Percentiles rank a stretch among this genome's conserved stretches.
Conservation (phyloP, 2,888 invertebrate species). For the Ecliptopera silaceata region DNA sequence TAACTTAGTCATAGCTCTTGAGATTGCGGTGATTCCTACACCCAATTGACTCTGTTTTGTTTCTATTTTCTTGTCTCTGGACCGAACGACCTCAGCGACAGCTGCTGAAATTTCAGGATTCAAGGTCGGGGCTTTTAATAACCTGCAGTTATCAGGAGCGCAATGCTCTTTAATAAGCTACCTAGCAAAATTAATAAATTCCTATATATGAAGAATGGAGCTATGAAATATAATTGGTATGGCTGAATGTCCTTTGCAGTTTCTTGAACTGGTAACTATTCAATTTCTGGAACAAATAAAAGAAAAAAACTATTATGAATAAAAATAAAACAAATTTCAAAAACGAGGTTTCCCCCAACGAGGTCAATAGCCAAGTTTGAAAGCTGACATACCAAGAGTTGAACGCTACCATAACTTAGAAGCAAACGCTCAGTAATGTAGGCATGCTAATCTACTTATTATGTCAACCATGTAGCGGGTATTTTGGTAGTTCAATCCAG, state of each 20-base stretch:
- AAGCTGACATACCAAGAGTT: constrained; percentile 12
- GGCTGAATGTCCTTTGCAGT: too few species aligned
- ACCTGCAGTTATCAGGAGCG: constrained; percentile 1
- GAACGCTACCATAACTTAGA: constrained; percentile 9
- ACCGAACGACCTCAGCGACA: not conserved
- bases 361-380: constrained; percentile 8
- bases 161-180: not conserved
- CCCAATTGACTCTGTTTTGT: constrained; percentile 1
- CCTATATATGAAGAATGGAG: too few species aligned
- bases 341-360: not conserved
- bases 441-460: constrained; percentile 20
- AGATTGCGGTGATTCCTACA: too few species aligned
- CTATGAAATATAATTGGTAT: too few species aligned
- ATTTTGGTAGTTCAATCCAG: constrained; percentile 30
- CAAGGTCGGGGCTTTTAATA: constrained; percentile 5
- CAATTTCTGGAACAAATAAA: too few species aligned
- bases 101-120: constrained; percentile 13
- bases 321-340: too few species aligned
- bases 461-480: constrained; percentile 26
- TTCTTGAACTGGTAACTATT: too few species aligned
- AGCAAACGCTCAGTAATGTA: constrained; percentile 2
- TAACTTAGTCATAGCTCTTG: not conserved
- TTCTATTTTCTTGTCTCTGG: constrained; percentile 10
- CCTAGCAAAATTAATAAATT: too few species aligned
- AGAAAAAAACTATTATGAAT: too few species aligned